Base-by-base conservation (phyloP, 2,797 vertebrate species). In the Malacoraja senta region DNA sequence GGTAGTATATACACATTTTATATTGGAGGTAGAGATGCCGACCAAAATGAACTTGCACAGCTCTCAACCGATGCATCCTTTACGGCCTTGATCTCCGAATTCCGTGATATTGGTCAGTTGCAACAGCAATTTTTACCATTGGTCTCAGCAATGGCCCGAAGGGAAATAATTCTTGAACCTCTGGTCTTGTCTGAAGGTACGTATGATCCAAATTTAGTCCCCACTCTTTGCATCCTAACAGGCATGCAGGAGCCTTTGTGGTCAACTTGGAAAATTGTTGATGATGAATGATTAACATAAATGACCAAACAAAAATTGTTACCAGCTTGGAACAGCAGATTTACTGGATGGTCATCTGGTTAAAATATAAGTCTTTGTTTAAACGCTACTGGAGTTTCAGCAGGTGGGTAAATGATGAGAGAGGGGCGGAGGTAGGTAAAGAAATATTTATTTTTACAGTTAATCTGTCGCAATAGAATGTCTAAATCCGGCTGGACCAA, bases 1-100 rank as follows among this genome's bases (percentile, higher is more conserved):
- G 90, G 90, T 92, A 92, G 68, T 92, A 92, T 92, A 92, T 74
- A 74, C 44, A 7, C 95, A 93, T 93, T 96, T 93, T 95, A 93
- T 77, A 95, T 96, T 94, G 95, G 95, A 93, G 94, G 93, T 90
- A 94, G 93, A 44, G 94, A 93, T 8, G 95, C 95, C 74, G 94
- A 96, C 83, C 93, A 65, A 12, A 81, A 91, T 61, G 95, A 96
- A 93, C 65, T 96, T 32, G 12, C 74, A n/a, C 53, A 32, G 53
- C 77, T 93, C 72, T 63, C 93, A n/a, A 91, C 58, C 63, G 44
- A 78, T 24, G 1, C 88, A 6, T 35, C 71, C 38, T 93, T 93
- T 63, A 38, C 86, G 26, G 10, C 90, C 44, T 15, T 91, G 63
- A 35, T 91, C 35, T 68, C 93, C 61, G 93, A 91, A 15, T 93